Base-by-base conservation (phyloP, 1,140 invertebrate species). In the Homalodisca vitripennis region DNA sequence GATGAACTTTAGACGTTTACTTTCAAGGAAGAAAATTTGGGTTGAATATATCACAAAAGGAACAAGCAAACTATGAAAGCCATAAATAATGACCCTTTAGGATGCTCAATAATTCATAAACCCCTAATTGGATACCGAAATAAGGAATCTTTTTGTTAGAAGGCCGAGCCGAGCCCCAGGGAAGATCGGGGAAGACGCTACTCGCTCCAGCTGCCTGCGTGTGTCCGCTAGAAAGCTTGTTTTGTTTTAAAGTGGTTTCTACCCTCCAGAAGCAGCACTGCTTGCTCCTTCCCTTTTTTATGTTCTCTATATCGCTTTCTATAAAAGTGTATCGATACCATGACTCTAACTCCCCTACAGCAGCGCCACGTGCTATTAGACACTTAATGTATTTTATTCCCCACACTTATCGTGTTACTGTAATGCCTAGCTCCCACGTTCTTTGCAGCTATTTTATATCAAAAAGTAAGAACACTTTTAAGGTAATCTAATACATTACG, bases 191-290 rank as follows among this genome's bases (percentile, higher is more conserved):
- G 34, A 6, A 41, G 3, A 24, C 24, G 3, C 55, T 60, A 13
- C 24, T 29, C n/a, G 29, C 2, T 27, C 22, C 14, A 60, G 55
- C 55, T 12, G 26, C 22, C 24, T 26, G 2, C 20, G 48, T 24
- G 48, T 10, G 55, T 24, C 24, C 17, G 34, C 17, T 6, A 10
- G 34, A 41, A 17, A 10, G 55, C 55, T 26, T 60, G 55, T 60
- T 60, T 60, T 60, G 55, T 60, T 60, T 60, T 51, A 51, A 60
- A 60, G 55, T 3, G 20, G 48, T 53, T 60, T 60, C 55, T 6
- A 13, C 55, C 55, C 55, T 60, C 26, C 29, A 60, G 29, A 22
- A 26, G 55, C 55, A 60, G 26, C 22, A 22, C 22, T 24, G 12
- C 3, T 22, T 24, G 6, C 20, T 12, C 29, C 6, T 26, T 30